Evolutionary conservation across 2,797 vertebrate species (phyloP), one percentile per base, ranked within the genome.

Genomic region (Myiotriccus ornatus): DNA sequence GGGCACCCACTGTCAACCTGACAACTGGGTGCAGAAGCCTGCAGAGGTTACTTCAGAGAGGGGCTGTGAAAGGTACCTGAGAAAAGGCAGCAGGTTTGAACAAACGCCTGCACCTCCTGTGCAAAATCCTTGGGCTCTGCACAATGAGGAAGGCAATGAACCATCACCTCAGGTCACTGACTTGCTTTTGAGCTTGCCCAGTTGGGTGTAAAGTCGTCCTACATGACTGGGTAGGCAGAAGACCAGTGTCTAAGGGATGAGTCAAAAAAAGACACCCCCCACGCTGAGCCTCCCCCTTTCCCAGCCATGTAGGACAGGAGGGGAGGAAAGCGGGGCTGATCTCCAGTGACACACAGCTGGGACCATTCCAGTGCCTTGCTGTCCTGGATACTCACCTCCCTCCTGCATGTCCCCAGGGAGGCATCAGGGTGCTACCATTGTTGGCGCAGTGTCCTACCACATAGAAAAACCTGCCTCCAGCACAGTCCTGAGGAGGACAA

Each of bases 381-480:
- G 65, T 19, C 50, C 39, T 2, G 15, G 14, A 14, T 49, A 14
- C 3, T n/a, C 52, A 24, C 8, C 11, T 28, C 10, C 22, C 24
- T 80, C 39, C 53, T 7, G 3, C 10, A 34, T 5, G 6, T 62
- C 16, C n/a, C 6, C 14, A 52, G 18, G 53, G 47, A 82, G 13
- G 3, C 25, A 20, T 3, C 4, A 0, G 5, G 2, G 1, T 32
- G 15, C 27, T 28, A 15, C 21, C 1, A 2, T 1, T 47, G 43
- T 5, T 44, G 39, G 55, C 27, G n/a, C 34, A 12, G 7, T 4
- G 3, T 52, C 30, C 10, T 43, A 9, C 65, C 2, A 2, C n/a
- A 6, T 14, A 46, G 52, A 16, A 70, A 68, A 59, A 43, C 23
- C 32, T 53, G 41, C 35, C 17, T 6, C 34, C 13, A 43, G 15